Percentiles rank a stretch among this genome's conserved stretches.
Evolutionary conservation across 2,113 vertebrate species (phyloP).

Genomic region (Pogona vitticeps): DNA sequence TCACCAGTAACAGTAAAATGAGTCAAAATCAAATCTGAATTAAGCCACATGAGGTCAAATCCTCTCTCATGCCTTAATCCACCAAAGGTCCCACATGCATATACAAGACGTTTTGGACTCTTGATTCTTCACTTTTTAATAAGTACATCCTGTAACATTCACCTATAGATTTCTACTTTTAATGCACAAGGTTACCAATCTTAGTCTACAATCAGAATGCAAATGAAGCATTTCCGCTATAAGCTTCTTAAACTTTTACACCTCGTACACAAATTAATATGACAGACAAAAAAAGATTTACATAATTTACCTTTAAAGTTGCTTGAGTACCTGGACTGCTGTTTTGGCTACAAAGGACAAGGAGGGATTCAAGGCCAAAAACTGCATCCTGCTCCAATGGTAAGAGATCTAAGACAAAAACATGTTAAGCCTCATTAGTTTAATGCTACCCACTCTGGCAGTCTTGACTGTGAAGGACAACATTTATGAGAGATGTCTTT

Average conservation of each 20-base stretch:
- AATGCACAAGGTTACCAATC: neutral
- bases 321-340: slow-evolving; percentile 84
- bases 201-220: neutral
- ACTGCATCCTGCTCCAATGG: slow-evolving; percentile 95
- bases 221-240: neutral
- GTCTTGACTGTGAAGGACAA: neutral
- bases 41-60: neutral
- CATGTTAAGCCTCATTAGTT: neutral
- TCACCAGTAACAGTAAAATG: neutral
- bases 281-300: neutral
- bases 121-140: neutral
- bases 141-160: neutral
- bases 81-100: neutral
- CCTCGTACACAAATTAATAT: neutral
- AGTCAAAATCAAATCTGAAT: neutral
- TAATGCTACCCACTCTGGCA: accelerated
- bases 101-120: neutral
- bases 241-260: neutral
- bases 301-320: slow-evolving; percentile 86
- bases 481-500: neutral
- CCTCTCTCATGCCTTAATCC: neutral
- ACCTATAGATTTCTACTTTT: neutral
- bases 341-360: slow-evolving; percentile 95
- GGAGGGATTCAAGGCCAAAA: slow-evolving; percentile 90
- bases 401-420: slow-evolving; percentile 80